phyloP scores from a whole-genome alignment of 2,797 vertebrate species.

The Arctocebus calabarensis region DNA sequence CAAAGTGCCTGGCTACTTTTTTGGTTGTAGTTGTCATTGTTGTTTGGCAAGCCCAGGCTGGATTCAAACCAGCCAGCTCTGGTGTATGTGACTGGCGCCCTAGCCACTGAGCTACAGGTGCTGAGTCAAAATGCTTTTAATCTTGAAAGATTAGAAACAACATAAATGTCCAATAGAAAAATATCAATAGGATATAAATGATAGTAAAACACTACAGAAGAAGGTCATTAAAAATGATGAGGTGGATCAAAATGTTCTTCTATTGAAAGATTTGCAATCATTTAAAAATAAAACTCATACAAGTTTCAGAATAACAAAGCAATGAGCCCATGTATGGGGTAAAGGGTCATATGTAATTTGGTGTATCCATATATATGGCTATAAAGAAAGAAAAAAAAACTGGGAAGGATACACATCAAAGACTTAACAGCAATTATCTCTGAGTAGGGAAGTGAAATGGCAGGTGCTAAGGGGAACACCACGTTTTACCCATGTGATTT shows the following conservation, averaged over 20 bases:
- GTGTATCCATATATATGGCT: neutral
- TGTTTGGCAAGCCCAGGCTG: too few species aligned
- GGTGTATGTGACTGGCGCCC: too few species aligned
- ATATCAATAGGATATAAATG: slow-evolving; percentile 33
- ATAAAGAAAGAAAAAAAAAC: neutral
- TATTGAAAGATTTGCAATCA: slow-evolving; percentile 11
- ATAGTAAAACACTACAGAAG: slow-evolving; percentile 13
- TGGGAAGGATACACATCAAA: neutral
- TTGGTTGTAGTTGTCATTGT: too few species aligned
- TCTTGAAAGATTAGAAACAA: slow-evolving; percentile 50
- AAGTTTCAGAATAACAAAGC: slow-evolving; percentile 35
- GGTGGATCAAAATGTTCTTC: slow-evolving; percentile 17
- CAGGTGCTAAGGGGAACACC: neutral
- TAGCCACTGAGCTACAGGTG: too few species aligned
- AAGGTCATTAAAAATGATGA: slow-evolving; percentile 64
- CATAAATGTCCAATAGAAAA: slow-evolving; percentile 9
- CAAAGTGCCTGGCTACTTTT: too few species aligned
- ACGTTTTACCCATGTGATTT: neutral
- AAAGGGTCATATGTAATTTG: neutral
- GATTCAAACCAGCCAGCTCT: too few species aligned
- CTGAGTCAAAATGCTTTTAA: neutral
- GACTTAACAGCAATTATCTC: neutral
- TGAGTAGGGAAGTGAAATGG: neutral
- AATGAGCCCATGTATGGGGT: neutral
- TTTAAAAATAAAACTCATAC: slow-evolving; percentile 4